Base-by-base conservation (phyloP, 2,888 invertebrate species). In the Petrophora chlorosata region DNA sequence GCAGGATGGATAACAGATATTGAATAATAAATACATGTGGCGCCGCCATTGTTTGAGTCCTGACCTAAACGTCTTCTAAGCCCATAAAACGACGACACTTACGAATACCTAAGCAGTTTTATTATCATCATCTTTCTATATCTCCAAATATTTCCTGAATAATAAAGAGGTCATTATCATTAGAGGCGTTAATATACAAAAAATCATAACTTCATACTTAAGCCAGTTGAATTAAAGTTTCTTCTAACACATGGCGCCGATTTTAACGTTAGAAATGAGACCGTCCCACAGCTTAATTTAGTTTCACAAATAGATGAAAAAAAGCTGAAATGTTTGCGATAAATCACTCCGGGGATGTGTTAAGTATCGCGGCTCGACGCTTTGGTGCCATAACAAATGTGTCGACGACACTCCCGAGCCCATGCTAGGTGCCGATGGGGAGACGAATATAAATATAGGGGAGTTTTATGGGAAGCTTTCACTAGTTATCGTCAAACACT, bases 321-420 rank as follows among this genome's bases (percentile, higher is more conserved):
- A 47, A 53, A 40, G 10, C 29, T 12, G 43, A 52, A 52, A 49
- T 55, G 65, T 63, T 67, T 59, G 68, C 69, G 59, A 81, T 86
- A 85, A 83, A 87, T 88, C 82, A 83, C 71, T 49, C 58, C 40
- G 57, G 65, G 59, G 73, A 77, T 69, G 81, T 77, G 81, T 79
- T 81, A 81, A 83, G 75, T 78, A 72, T 66, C 64, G 65, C 57
- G 62, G 53, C 65, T 63, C 69, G 65, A 57, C 64, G 67, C 72
- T 61, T 65, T 67, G 67, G 67, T 67, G 71, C 67, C 68, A 57
- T 60, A 70, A 82, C 86, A 77, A 85, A 85, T 82, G 79, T 83
- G 85, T 85, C 79, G 80, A 83, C 87, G 81, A 84, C 87, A 77
- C 75, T 69, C 64, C 70, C 70, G 75, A 76, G 78, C 75, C 70